Base-by-base conservation (phyloP, 2,797 vertebrate genomes). In the Trematomus bernacchii region DNA sequence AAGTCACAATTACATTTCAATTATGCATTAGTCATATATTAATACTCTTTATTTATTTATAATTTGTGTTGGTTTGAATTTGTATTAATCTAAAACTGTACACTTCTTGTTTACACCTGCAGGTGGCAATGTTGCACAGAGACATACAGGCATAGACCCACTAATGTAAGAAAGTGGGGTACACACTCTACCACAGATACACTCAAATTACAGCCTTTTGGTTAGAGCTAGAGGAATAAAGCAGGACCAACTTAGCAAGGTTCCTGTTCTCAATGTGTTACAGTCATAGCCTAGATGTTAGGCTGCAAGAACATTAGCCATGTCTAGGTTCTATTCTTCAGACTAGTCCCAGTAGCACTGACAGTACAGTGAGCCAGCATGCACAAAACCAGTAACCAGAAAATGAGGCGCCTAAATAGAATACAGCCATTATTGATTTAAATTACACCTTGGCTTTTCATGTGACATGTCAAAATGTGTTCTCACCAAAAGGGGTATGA, bases 41-140 rank as follows among this genome's bases (percentile, higher is more conserved):
- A 23, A 23, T 55, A 18, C 5, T 51, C 4, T 43, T 33, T 43
- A 18, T 14, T 33, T 43, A 18, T 14, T 21, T 19, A 4, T 30
- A 0, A 13, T 23, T 12, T 42, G 14, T 19, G 21, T 1, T 58
- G 12, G 5, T 4, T 51, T n/a, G 7, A 10, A 44, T 27, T 16
- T 27, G 10, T 0, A 58, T 55, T 27, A 12, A 16, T 47, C 33
- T 44, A 0, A 13, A 30, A 40, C 18, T 21, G 3, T 37, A 63
- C 58, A 74, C 4, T 60, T 87, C 46, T 12, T 43, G 48, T 40
- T 1, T 58, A 3, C 5, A 54, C 88, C 92, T 70, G 58, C n/a
- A 90, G 91, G 71, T 84, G 89, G 83, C 87, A 82, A 6, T 87
- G 76, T 84, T 85, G 74, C 60, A 75, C 73, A 85, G 14, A 16